phyloP scores from a whole-genome alignment of 2,797 vertebrate genomes.

The Hozukius guyotensis region DNA sequence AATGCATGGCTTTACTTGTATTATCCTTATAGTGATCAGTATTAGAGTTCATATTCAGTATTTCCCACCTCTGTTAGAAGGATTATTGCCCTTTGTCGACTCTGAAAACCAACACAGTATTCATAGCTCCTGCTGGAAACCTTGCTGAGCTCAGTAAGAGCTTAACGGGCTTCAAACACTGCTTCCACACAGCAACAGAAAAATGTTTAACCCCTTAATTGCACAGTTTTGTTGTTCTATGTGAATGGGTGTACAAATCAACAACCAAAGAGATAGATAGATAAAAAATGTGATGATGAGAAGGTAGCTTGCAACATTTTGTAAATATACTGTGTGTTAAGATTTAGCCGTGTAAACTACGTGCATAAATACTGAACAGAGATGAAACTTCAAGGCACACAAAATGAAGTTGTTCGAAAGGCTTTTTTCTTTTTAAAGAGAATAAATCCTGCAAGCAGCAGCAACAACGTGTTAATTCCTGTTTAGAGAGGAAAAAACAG shows the following conservation, averaged over 20 bases:
- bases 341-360: background rate
- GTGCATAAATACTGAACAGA: background rate
- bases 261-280: background rate
- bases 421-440: background rate
- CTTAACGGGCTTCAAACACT: conserved; percentile 33
- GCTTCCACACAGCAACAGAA: conserved; percentile 35
- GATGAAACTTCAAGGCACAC: background rate
- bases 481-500: background rate
- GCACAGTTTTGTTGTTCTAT: background rate
- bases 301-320: background rate
- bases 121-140: conserved; percentile 45
- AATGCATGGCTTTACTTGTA: background rate
- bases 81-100: background rate
- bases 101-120: background rate
- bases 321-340: background rate
- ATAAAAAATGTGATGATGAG: background rate
- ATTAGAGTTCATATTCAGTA: background rate
- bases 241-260: background rate
- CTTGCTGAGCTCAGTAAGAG: conserved; percentile 37
- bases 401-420: background rate
- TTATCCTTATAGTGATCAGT: background rate
- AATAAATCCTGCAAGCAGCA: background rate
- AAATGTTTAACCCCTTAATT: conserved; percentile 31
- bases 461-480: background rate
- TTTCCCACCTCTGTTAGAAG: background rate